Evolutionary conservation across 1,140 invertebrate species (phyloP), one percentile per base, ranked within the genome.

Genomic region (Megalopta genalis): DNA sequence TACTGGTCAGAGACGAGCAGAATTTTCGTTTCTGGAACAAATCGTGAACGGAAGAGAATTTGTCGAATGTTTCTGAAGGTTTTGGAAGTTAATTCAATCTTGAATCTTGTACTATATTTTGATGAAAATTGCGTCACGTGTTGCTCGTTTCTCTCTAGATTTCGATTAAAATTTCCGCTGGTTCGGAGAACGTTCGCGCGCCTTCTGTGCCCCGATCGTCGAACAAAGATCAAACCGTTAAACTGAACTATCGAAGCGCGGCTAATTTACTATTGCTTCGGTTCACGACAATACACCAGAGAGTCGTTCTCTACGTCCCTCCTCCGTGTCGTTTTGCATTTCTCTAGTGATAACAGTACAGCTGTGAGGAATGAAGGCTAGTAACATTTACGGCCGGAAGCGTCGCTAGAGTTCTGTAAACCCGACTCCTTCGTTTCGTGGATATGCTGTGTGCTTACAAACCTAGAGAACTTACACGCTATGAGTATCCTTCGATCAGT

Each of bases 401-500:
- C 81, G 73, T 77, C 32, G 76, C 84, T 87, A 84, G 49, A 66
- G 76, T 60, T 81, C 65, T 82, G 75, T 83, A 81, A 57, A 87
- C 71, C 77, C 74, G 52, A 69, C 27, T 76, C 32, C 87, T 66
- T 87, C 82, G 66, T 85, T 83, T 84, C 60, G 80, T 72, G 84
- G 88, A 87, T 90, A 87, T 89, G 84, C 86, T 86, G 82, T 74
- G 85, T 84, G 57, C 88, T 89, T 89, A 90, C 66, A 80, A 46
- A 46, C 65, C 85, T 88, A 86, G 23, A 83, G 60, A 84, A 81
- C 84, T 83, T 87, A 85, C 73, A 14, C 76, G 67, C 77, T 87
- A 85, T 82, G 66, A 87, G 81, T 77, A 85, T 83, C 72, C 37
- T 83, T 87, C 23, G 59, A 82, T 81, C 68, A 46, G 54, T 46